A percentile compares a stretch with the other conserved stretches of the same genome.
These are phyloP conservation scores for Morus bassanus DNA, from an alignment of 2,797 vertebrate species.

Conservation along the genomic window DNA sequence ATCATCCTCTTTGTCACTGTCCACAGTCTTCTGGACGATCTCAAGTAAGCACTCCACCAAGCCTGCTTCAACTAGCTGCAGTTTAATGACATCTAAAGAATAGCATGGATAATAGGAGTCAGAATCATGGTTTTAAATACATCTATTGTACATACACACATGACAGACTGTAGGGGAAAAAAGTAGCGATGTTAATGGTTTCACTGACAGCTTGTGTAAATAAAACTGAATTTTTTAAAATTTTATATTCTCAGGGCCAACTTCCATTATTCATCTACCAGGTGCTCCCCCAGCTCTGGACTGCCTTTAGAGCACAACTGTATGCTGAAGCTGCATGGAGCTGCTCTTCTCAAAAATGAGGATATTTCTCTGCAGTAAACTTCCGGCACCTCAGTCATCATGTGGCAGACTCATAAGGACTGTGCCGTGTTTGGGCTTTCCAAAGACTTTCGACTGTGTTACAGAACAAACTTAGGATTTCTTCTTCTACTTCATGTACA, in stretches of 20 bases:
- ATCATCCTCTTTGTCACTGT: slow-evolving; percentile 93
- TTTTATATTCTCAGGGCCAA: neutral
- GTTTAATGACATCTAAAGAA: slow-evolving; percentile 90
- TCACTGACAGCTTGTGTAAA: neutral
- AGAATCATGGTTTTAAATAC: neutral
- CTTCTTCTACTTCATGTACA: neutral
- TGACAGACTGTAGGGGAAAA: neutral
- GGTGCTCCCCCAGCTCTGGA: neutral
- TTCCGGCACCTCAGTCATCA: neutral
- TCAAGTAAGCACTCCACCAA: slow-evolving; percentile 95
- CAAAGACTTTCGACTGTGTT: neutral
- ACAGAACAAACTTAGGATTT: neutral
- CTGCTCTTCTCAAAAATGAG: neutral
- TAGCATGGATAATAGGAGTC: neutral
- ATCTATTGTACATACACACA: neutral
- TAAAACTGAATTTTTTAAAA: neutral
- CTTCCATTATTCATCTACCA: neutral
- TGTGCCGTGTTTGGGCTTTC: neutral
- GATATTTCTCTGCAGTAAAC: neutral
- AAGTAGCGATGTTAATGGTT: neutral
- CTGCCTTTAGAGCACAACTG: neutral
- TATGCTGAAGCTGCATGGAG: neutral
- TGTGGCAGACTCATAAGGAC: neutral
- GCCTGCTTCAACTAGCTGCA: slow-evolving; percentile 96
- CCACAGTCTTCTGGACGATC: slow-evolving; percentile 91